Conservation (phyloP, 1,140 invertebrate species). For the Drosophila willistoni region DNA sequence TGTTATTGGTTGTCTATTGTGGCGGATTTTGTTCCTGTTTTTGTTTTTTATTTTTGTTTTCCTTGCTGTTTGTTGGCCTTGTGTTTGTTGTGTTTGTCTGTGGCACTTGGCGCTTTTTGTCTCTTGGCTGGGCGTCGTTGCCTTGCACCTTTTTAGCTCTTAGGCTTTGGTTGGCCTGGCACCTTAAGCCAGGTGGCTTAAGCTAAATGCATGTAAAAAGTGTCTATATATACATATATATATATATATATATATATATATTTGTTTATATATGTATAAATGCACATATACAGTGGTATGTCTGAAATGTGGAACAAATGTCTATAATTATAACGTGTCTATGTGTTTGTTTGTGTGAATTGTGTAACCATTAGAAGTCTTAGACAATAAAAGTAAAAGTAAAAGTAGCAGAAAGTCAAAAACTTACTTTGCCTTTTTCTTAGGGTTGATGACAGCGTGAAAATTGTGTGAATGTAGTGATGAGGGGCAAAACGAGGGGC, state of each 20-base stretch:
- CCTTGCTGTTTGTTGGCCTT: slow-evolving; percentile 21
- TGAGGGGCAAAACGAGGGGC: neutral
- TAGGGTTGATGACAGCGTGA: slow-evolving; percentile 20
- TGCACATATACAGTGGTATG: slow-evolving; percentile 14
- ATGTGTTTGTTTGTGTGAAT: slow-evolving; percentile 10
- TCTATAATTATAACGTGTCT: slow-evolving; percentile 49
- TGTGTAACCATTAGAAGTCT: slow-evolving; percentile 22
- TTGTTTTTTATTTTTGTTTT: slow-evolving; percentile 30
- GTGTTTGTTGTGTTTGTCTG: slow-evolving; percentile 42
- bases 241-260: slow-evolving; percentile 15
- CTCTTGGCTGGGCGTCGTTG: neutral
- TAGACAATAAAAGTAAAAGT: slow-evolving; percentile 41
- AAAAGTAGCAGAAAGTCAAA: slow-evolving; percentile 51
- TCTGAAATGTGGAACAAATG: slow-evolving; percentile 53
- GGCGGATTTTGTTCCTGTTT: slow-evolving; percentile 25
- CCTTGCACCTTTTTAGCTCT: neutral
- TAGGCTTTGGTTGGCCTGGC: slow-evolving; percentile 26
- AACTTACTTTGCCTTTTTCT: slow-evolving; percentile 23
- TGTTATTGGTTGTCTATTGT: neutral
- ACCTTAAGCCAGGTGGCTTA: slow-evolving; percentile 34
- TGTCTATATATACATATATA: neutral
- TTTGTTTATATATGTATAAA: neutral
- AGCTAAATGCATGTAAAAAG: slow-evolving; percentile 40
- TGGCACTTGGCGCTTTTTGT: slow-evolving; percentile 35
- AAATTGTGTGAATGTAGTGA: slow-evolving; percentile 2